Conservation (phyloP, 2,888 invertebrate genomes). For the Achlya flavicornis region DNA sequence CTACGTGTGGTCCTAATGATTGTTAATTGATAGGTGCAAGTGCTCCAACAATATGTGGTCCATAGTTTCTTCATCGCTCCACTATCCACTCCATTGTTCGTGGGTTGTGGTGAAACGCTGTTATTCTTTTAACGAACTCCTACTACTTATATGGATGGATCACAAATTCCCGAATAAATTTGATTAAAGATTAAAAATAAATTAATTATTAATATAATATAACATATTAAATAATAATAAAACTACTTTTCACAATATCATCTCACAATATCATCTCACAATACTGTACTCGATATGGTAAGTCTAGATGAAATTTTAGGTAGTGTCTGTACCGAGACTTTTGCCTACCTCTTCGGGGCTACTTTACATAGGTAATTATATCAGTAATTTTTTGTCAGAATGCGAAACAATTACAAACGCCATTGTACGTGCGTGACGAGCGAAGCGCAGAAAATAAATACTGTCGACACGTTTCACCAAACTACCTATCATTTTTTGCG, state of each 20-base stretch:
- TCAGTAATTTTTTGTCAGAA: neutral
- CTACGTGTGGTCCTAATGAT: conserved; percentile 43
- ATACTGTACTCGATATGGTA: too few species aligned
- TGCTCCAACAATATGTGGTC: conserved; percentile 40
- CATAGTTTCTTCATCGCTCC: conserved; percentile 54
- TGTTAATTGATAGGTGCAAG: conserved; percentile 57
- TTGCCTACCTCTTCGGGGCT: too few species aligned
- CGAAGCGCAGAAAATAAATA: neutral
- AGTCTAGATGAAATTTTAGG: too few species aligned
- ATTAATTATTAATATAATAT: too few species aligned
- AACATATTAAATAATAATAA: too few species aligned
- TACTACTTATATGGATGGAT: conserved; percentile 31
- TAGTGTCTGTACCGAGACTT: too few species aligned
- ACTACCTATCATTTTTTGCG: neutral
- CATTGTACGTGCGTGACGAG: neutral
- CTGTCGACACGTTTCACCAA: neutral
- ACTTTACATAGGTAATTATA: too few species aligned
- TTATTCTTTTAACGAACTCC: conserved; percentile 50
- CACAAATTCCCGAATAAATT: conserved; percentile 44
- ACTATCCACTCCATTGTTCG: conserved; percentile 56
- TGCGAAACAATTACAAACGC: neutral
- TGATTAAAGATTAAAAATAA: too few species aligned
- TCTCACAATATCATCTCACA: too few species aligned
- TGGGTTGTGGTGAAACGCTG: conserved; percentile 49
- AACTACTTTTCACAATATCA: too few species aligned